Evolutionary conservation across 1,140 invertebrate species (phyloP).

Genomic region (Thaumatotibia leucotreta): DNA sequence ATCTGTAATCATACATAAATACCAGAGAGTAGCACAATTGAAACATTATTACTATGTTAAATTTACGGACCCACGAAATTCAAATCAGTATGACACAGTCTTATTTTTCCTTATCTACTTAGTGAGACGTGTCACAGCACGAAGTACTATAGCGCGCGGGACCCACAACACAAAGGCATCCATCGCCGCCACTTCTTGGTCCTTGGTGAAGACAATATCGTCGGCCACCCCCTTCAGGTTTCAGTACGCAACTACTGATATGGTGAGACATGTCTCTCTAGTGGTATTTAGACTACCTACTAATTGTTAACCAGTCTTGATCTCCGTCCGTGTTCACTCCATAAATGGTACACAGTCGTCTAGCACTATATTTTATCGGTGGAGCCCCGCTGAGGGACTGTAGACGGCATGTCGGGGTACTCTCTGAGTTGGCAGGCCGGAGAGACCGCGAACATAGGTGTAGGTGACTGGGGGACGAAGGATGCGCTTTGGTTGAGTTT

Average conservation of each 20-base stretch:
- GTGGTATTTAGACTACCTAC: constrained; percentile 47
- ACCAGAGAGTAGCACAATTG: not conserved
- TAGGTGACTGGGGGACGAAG: constrained; percentile 85
- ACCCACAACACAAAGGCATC: not conserved
- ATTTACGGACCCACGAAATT: constrained; percentile 4
- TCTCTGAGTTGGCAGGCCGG: constrained; percentile 86
- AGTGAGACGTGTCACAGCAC: constrained; percentile 38
- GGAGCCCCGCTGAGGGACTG: constrained; percentile 49
- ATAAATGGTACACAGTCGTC: constrained; percentile 17
- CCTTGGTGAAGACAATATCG: constrained; percentile 52
- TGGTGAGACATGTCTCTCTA: constrained; percentile 51
- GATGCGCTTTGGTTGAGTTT: constrained; percentile 81
- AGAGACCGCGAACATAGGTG: constrained; percentile 86
- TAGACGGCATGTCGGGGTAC: constrained; percentile 78
- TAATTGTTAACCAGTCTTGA: constrained; percentile 66
- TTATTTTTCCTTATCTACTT: constrained; percentile 9
- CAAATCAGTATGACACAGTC: constrained; percentile 12
- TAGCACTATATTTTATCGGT: constrained; percentile 44
- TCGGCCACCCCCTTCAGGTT: constrained; percentile 32
- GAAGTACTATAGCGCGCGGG: constrained; percentile 18
- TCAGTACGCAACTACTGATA: constrained; percentile 59
- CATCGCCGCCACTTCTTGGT: constrained; percentile 42
- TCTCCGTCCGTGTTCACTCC: constrained; percentile 42
- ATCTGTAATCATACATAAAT: not conserved
- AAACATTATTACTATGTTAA: not conserved